phyloP scores from a whole-genome alignment of 2,888 invertebrate species.

The Eilema griseolum region DNA sequence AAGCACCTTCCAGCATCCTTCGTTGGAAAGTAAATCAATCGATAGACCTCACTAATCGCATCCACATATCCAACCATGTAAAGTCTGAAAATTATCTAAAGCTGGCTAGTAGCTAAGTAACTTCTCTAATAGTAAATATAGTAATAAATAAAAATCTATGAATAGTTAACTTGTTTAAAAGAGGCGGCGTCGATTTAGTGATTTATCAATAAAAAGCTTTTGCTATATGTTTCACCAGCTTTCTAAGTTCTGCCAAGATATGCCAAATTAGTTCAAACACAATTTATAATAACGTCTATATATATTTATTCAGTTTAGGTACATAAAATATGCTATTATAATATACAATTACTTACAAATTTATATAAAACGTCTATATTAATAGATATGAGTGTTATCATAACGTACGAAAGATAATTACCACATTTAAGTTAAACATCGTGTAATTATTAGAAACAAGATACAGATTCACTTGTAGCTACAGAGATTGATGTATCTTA shows the following conservation, averaged over 20 bases:
- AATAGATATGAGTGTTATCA: background rate
- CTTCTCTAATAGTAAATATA: background rate
- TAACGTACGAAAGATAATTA: background rate
- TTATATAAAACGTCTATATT: too few relatives aligned
- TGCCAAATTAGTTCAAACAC: background rate
- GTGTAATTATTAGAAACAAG: background rate
- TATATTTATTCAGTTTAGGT: too few relatives aligned
- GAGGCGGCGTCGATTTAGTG: background rate
- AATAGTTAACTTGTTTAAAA: conserved; percentile 4
- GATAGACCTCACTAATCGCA: background rate
- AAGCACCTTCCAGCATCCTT: too few relatives aligned
- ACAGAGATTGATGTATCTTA: background rate
- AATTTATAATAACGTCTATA: background rate
- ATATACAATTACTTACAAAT: too few relatives aligned
- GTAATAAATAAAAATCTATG: conserved; percentile 1
- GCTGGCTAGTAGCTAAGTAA: background rate
- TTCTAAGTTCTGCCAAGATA: background rate
- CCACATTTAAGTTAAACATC: background rate
- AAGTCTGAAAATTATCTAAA: background rate
- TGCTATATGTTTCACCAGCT: background rate
- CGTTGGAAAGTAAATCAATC: background rate
- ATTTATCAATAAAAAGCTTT: conserved; percentile 4
- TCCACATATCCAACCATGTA: background rate
- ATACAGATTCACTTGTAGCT: background rate
- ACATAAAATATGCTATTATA: too few relatives aligned